A percentile compares a stretch with the other conserved stretches of the same genome.
phyloP scores from a whole-genome alignment of 37 sponge, comb jelly and placozoan species.

The Hexactinellida sp. region DNA sequence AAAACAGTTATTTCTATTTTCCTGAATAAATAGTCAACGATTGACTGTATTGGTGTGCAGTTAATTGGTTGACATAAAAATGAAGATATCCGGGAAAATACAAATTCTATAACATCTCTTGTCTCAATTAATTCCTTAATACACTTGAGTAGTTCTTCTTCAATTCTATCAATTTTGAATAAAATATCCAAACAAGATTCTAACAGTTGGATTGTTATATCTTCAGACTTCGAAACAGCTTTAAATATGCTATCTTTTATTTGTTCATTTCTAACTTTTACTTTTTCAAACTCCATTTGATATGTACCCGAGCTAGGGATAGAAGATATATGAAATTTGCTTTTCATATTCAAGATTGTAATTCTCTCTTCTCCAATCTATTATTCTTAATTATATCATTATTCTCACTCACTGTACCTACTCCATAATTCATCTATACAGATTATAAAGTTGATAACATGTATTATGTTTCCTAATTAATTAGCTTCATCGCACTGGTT shows the following conservation, averaged over 20 bases:
- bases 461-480: too few relatives aligned
- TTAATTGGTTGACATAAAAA: background rate
- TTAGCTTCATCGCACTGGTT: too few relatives aligned
- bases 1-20: background rate
- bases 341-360: too few relatives aligned
- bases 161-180: background rate
- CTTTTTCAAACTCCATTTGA: background rate
- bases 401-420: too few relatives aligned
- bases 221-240: background rate
- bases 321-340: background rate
- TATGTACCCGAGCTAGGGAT: background rate
- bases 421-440: too few relatives aligned
- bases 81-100: background rate
- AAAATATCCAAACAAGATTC: background rate
- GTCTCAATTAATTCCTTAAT: background rate
- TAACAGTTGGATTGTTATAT: background rate
- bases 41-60: background rate
- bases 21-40: background rate
- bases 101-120: background rate
- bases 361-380: too few relatives aligned
- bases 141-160: background rate
- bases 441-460: too few relatives aligned
- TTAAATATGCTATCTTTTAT: background rate
- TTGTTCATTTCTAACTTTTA: background rate
- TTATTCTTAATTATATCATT: too few relatives aligned